These are phyloP conservation scores for Erynnis tages DNA, from an alignment of 2,888 invertebrate genomes.

Conservation along the genomic window DNA sequence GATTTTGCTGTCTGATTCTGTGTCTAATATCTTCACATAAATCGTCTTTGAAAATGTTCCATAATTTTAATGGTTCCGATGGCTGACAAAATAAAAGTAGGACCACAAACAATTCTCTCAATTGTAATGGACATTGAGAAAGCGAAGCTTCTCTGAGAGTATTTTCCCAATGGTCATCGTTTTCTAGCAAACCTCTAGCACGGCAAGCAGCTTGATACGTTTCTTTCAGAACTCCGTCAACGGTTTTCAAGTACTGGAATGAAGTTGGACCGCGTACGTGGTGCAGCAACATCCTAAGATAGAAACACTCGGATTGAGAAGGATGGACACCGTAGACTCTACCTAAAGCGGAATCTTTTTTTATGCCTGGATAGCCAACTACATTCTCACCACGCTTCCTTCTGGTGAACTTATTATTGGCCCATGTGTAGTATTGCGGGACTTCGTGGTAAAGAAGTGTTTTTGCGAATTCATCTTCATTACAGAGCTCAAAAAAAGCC, in stretches of 20 bases:
- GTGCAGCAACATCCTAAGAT: slow-evolving; percentile 35
- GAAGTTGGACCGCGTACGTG: slow-evolving; percentile 38
- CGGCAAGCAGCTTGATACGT: slow-evolving; percentile 33
- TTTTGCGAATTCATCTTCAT: slow-evolving; percentile 35
- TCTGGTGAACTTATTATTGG: slow-evolving; percentile 29
- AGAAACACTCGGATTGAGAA: slow-evolving; percentile 34
- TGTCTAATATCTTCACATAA: slow-evolving; percentile 30
- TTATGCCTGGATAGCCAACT: slow-evolving; percentile 33
- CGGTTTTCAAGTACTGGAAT: slow-evolving; percentile 35
- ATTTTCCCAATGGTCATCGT: slow-evolving; percentile 35
- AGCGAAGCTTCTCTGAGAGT: slow-evolving; percentile 31
- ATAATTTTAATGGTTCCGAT: slow-evolving; percentile 33
- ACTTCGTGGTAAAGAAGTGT: slow-evolving; percentile 35
- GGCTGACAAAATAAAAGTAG: slow-evolving; percentile 35
- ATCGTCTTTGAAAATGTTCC: slow-evolving; percentile 28
- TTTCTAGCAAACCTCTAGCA: slow-evolving; percentile 35
- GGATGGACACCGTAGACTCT: slow-evolving; percentile 41
- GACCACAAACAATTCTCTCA: slow-evolving; percentile 32
- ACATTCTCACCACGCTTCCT: slow-evolving; percentile 31
- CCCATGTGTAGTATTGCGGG: slow-evolving; percentile 35
- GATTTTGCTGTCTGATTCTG: slow-evolving; percentile 12
- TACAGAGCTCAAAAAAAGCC: slow-evolving; percentile 30
- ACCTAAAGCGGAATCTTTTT: slow-evolving; percentile 35
- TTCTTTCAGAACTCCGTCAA: slow-evolving; percentile 35
- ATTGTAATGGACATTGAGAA: slow-evolving; percentile 25